Conservation (phyloP, 2,888 invertebrate species). For the Habroteleia sp. region DNA sequence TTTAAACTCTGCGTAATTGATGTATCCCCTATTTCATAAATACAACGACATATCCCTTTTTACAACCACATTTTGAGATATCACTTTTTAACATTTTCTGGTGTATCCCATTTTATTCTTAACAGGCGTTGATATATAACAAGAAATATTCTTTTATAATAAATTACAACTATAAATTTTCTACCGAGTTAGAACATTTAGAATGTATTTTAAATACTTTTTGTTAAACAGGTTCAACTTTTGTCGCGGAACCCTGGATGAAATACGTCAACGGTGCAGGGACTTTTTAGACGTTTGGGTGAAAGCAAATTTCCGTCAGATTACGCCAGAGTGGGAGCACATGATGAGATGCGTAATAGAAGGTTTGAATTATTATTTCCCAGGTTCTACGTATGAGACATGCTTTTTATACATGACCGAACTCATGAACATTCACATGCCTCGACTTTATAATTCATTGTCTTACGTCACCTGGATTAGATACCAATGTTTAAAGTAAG, state of each 20-base stretch:
- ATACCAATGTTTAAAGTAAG: slow-evolving; percentile 66
- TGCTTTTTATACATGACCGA: slow-evolving; percentile 73
- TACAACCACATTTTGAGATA: too few relatives aligned
- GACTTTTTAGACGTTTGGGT: slow-evolving; percentile 74
- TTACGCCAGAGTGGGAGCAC: slow-evolving; percentile 79
- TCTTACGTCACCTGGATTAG: slow-evolving; percentile 65
- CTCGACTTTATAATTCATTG: slow-evolving; percentile 68
- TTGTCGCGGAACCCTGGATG: slow-evolving; percentile 76
- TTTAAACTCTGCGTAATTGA: too few relatives aligned
- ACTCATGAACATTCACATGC: slow-evolving; percentile 71
- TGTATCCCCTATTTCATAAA: too few relatives aligned
- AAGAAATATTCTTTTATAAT: too few relatives aligned
- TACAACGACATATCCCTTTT: too few relatives aligned
- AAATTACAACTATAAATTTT: too few relatives aligned
- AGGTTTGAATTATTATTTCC: slow-evolving; percentile 74
- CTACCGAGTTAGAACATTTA: too few relatives aligned
- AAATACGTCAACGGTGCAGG: slow-evolving; percentile 71
- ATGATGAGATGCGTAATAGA: slow-evolving; percentile 78
- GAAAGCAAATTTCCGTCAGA: slow-evolving; percentile 74
- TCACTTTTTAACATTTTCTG: too few relatives aligned
- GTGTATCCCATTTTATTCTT: too few relatives aligned
- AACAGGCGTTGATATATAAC: too few relatives aligned
- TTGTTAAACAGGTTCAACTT: slow-evolving; percentile 75
- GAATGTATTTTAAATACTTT: too few relatives aligned
- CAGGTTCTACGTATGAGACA: slow-evolving; percentile 70